A percentile compares a stretch with the other conserved stretches of the same genome.
Conservation (phyloP, 2,113 vertebrate species). For the Pica pica region DNA sequence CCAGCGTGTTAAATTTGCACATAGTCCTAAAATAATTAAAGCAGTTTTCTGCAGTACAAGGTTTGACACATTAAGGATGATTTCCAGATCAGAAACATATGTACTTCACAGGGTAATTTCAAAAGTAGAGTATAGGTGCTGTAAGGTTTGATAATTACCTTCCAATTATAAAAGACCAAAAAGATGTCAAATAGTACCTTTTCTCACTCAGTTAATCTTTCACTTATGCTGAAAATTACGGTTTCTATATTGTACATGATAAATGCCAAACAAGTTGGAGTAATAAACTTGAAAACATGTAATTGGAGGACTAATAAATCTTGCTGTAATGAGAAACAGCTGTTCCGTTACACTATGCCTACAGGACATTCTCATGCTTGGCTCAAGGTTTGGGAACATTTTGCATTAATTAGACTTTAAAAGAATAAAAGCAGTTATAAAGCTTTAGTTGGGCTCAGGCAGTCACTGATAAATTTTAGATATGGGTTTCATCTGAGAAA, state of each 20-base stretch:
- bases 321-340: conserved; percentile 74
- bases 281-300: conserved; percentile 66
- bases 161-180: not conserved
- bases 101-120: not conserved
- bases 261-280: conserved; percentile 49
- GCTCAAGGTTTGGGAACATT: conserved; percentile 12
- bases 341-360: conserved; percentile 48
- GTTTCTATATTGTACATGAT: conserved; percentile 34
- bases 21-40: conserved; percentile 11
- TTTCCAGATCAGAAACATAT: conserved; percentile 22
- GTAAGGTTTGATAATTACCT: not conserved
- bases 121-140: not conserved
- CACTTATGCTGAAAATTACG: conserved; percentile 30
- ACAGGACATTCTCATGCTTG: conserved; percentile 27
- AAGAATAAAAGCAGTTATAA: conserved; percentile 8
- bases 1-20: not conserved
- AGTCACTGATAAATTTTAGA: not conserved
- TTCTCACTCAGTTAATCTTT: conserved; percentile 9
- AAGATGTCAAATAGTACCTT: not conserved
- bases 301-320: conserved; percentile 74
- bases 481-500: not conserved
- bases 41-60: not conserved
- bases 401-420: conserved; percentile 26
- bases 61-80: not conserved
- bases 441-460: not conserved